Evolutionary conservation across 1,140 invertebrate genomes (phyloP).

Genomic region (Sycobia sp.): DNA sequence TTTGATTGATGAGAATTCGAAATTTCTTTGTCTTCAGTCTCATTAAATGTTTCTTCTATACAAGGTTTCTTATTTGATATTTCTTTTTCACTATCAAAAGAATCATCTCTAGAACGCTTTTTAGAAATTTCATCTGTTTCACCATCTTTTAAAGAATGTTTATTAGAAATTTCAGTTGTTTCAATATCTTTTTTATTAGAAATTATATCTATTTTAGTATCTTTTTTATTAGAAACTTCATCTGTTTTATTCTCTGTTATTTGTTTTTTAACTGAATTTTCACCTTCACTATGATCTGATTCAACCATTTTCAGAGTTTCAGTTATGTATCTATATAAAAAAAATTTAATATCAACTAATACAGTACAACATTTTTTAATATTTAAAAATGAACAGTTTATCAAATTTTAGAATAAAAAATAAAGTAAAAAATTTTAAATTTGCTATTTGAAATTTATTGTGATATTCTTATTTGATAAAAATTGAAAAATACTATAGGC

Average conservation of each 20-base stretch:
- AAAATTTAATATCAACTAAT: background rate
- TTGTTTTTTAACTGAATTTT: background rate
- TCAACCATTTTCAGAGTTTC: slow-evolving; percentile 21
- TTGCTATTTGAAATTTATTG: background rate
- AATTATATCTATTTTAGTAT: no score
- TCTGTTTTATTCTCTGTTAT: background rate
- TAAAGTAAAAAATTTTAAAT: no score
- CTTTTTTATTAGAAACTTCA: slow-evolving; percentile 14
- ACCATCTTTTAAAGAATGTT: no score
- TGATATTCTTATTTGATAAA: background rate
- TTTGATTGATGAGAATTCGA: background rate
- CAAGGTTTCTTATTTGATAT: slow-evolving; percentile 1
- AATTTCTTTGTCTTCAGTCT: slow-evolving; percentile 9
- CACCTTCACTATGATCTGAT: slow-evolving; percentile 5
- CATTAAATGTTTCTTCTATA: background rate
- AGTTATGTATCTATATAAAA: background rate
- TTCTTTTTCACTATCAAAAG: background rate
- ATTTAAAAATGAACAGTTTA: no score
- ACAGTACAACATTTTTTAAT: background rate
- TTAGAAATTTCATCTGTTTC: no score
- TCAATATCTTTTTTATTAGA: no score
- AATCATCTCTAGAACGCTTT: background rate
- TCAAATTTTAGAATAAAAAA: background rate
- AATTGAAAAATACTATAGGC: background rate
- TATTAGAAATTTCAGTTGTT: no score